These are phyloP conservation scores for Drosophila engyochracea DNA, from an alignment of 2,888 invertebrate species.

Conservation along the genomic window DNA sequence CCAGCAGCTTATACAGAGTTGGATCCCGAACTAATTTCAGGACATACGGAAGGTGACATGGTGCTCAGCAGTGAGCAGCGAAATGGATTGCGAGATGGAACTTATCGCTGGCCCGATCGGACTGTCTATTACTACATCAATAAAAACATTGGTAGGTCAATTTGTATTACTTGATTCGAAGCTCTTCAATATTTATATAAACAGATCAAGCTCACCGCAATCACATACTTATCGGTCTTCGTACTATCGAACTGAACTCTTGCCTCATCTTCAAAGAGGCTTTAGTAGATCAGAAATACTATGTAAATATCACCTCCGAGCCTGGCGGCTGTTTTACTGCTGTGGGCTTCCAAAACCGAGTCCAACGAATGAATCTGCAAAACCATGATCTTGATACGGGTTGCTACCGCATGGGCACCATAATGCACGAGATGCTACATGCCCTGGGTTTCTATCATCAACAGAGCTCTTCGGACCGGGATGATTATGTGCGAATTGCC, in stretches of 20 bases:
- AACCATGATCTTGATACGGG: conserved; percentile 54
- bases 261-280: conserved; percentile 90
- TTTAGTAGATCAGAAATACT: conserved; percentile 79
- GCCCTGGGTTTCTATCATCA: conserved; percentile 91
- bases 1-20: conserved; percentile 25
- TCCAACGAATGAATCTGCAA: conserved; percentile 65
- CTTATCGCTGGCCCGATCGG: conserved; percentile 88
- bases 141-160: conserved; percentile 84
- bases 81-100: conserved; percentile 87
- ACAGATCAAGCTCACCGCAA: conserved; percentile 86
- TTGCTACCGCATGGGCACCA: conserved; percentile 85
- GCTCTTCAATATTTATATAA: not conserved
- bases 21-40: conserved; percentile 91
- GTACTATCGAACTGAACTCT: conserved; percentile 89
- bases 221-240: conserved; percentile 89
- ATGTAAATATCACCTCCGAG: conserved; percentile 74
- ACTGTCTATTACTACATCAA: conserved; percentile 87
- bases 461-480: conserved; percentile 90
- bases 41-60: conserved; percentile 91
- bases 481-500: conserved; percentile 88
- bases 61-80: conserved; percentile 86
- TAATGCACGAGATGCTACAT: conserved; percentile 91
- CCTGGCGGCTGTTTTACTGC: conserved; percentile 90
- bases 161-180: not conserved
- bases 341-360: conserved; percentile 88